Evolutionary conservation across 2,888 invertebrate genomes (phyloP).

Genomic region (Choreutis nemorana): DNA sequence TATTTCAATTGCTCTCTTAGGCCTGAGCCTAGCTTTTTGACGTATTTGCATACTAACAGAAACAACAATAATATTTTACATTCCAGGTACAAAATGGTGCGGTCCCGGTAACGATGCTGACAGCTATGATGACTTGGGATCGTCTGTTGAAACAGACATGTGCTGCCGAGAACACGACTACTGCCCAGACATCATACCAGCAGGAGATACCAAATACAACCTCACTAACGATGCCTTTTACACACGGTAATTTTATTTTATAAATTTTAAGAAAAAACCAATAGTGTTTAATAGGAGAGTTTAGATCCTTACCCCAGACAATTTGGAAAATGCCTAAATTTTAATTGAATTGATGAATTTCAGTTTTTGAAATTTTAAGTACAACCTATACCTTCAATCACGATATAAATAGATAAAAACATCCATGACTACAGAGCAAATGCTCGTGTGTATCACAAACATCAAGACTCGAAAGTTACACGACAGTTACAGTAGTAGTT

Average conservation of each 20-base stretch:
- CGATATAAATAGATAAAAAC: too few species aligned
- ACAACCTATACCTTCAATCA: too few species aligned
- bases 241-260: conserved; percentile 53
- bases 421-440: too few species aligned
- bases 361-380: conserved; percentile 1
- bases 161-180: conserved; percentile 80
- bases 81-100: conserved; percentile 81
- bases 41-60: conserved; percentile 8
- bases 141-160: conserved; percentile 67
- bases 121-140: conserved; percentile 71
- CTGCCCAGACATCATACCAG: conserved; percentile 69
- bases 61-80: conserved; percentile 2
- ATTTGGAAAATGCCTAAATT: too few species aligned
- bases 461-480: too few species aligned
- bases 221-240: conserved; percentile 70
- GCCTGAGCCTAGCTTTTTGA: background rate
- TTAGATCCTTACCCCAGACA: too few species aligned
- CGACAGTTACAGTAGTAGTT: too few species aligned
- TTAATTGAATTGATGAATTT: conserved; percentile 5
- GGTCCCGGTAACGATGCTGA: conserved; percentile 74
- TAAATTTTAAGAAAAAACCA: background rate
- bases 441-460: too few species aligned
- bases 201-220: conserved; percentile 62
- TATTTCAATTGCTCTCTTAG: background rate
- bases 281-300: background rate